Evolutionary conservation across 2,797 vertebrate species (phyloP).

Genomic region (Gambusia yucatana): DNA sequence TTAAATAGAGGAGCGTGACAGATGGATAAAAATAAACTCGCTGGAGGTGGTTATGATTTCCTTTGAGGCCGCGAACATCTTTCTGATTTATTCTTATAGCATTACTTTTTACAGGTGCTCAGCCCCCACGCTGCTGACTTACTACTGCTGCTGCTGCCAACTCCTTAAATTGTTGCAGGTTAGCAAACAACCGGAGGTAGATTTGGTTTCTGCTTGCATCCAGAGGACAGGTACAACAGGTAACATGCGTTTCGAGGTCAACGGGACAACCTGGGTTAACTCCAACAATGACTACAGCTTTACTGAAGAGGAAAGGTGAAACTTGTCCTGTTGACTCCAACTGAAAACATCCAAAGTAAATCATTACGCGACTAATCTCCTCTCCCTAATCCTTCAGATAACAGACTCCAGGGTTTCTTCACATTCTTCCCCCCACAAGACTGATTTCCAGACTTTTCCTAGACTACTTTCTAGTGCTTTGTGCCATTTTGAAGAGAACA

Average conservation of each 20-base stretch:
- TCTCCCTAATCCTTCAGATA: conserved; percentile 32
- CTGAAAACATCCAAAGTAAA: conserved; percentile 17
- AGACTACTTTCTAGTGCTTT: not conserved
- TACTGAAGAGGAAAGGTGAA: conserved; percentile 15
- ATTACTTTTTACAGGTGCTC: conserved; percentile 5
- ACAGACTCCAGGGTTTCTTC: not conserved
- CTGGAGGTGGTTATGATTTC: conserved; percentile 32
- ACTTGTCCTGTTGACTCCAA: conserved; percentile 11
- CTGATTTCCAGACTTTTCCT: not conserved
- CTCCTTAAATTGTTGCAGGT: not conserved
- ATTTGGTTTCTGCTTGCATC: not conserved
- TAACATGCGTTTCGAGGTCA: conserved; percentile 11
- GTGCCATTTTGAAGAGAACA: not conserved
- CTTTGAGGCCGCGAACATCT: conserved; percentile 25
- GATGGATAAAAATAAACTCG: conserved; percentile 66
- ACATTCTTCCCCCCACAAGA: not conserved
- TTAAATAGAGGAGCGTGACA: conserved; percentile 53
- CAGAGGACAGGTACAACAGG: conserved; percentile 29
- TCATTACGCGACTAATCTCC: conserved; percentile 5
- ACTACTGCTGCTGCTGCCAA: not conserved
- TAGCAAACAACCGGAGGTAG: not conserved
- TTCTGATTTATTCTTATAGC: conserved; percentile 18
- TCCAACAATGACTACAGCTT: conserved; percentile 7
- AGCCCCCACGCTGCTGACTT: not conserved
- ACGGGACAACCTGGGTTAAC: conserved; percentile 36